Evolutionary conservation across 2,888 invertebrate species (phyloP).

Genomic region (Malacosoma neustria): DNA sequence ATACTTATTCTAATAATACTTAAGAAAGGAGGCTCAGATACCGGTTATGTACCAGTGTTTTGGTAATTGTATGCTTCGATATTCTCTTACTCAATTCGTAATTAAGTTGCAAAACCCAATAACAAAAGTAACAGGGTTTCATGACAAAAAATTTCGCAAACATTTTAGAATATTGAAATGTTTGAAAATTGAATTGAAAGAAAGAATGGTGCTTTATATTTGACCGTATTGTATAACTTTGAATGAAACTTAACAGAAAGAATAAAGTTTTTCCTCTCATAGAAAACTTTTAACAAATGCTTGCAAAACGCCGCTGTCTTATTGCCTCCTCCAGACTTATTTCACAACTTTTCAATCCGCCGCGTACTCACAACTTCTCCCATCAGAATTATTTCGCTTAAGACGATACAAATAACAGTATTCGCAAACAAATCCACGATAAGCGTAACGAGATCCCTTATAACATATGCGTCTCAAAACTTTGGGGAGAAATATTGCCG

Average conservation of each 20-base stretch:
- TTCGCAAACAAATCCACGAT: constrained; percentile 31
- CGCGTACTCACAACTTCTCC: constrained; percentile 57
- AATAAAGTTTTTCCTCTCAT: constrained; percentile 26
- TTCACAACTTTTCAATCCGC: constrained; percentile 51
- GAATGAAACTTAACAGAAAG: constrained; percentile 16
- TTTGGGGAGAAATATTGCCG: constrained; percentile 3
- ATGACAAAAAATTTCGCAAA: no score
- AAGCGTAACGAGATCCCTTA: constrained; percentile 21
- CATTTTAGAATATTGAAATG: not conserved
- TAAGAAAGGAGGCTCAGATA: no score
- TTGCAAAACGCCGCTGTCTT: constrained; percentile 41
- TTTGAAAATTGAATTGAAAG: not conserved
- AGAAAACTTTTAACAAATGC: constrained; percentile 45
- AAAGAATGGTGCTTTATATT: not conserved
- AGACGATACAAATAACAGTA: constrained; percentile 52
- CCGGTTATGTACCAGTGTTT: no score
- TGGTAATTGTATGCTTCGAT: no score
- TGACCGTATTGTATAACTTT: constrained; percentile 6
- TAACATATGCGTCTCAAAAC: constrained; percentile 22
- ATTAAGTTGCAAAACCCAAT: no score
- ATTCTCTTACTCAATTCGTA: no score
- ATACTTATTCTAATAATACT: no score
- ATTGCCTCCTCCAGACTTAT: constrained; percentile 43
- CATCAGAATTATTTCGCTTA: constrained; percentile 52
- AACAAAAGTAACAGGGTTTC: no score